Evolutionary conservation across 2,888 invertebrate genomes (phyloP), one percentile per base, ranked within the genome.

Genomic region (Galerucella pusilla): DNA sequence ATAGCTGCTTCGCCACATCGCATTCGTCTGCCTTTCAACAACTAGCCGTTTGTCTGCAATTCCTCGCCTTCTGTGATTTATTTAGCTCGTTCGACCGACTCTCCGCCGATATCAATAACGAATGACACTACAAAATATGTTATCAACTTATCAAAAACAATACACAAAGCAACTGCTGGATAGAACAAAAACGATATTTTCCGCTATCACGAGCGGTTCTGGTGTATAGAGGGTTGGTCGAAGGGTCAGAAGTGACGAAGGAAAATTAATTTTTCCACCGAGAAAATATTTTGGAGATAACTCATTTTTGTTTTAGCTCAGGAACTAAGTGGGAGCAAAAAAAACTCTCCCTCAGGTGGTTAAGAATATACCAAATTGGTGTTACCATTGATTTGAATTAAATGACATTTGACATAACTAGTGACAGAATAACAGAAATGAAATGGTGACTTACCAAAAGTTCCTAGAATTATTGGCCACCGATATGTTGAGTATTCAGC

Each of bases 101-200:
- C 77, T 59, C 54, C 49, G 75, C 72, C 46, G 64, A 65, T 73
- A 75, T 75, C 78, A 77, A 79, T 80, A 78, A 77, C 68, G 66
- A 61, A 73, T 68, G 68, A 61, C 73, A 71, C 77, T 75, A 78
- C 78, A 78, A 80, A 80, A 80, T 79, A 79, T 80, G 77, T 78
- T 78, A 79, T 78, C 77, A 77, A 78, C 80, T 80, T 80, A 79
- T 80, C 80, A 77, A 75, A 49, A 72, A 69, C 75, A 76, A 76
- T 76, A 70, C 52, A 52, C 14, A 52, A 5, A 14, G n/a, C 52
- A n/a, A n/a, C 52, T n/a, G n/a, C 5, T 52, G 52, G 52, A n/a
- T 14, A 52, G 52, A 66, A 71, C 66, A 63, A 71, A 74, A 66
- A 70, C 61, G 71, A 12, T 20, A 61, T 61, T 28, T 6, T 28